Evolutionary conservation across 1,140 invertebrate genomes (phyloP), one percentile per base, ranked within the genome.

Genomic region (Chrysopa pallens): DNA sequence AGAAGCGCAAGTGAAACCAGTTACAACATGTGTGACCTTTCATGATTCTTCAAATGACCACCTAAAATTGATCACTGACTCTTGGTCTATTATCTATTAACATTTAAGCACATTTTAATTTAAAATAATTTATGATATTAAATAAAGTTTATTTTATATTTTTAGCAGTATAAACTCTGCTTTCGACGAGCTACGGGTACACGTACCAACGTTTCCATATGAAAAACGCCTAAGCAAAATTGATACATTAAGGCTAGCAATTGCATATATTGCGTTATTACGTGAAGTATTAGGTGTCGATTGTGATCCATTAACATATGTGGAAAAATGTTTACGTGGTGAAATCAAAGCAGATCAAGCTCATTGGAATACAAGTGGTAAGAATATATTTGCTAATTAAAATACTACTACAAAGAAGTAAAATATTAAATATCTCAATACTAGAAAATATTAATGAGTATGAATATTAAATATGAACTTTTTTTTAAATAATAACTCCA

Each of bases 171-270:
- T 97, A 69, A 97, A 97, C 78, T 90, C 88, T 62, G 93, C 92
- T 60, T 98, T 97, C 73, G 90, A 96, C 67, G 86, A 91, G 62
- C 73, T 93, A 48, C 71, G 88, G 40, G 80, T 86, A 43, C 89
- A 96, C 63, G 92, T 98, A 45, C 94, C 94, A 28, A 98, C 93
- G 36, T 98, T 98, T 64, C 94, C 94, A 0, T 98, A 95, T 57
- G 94, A 98, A 66, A 97, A 97, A 60, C 68, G 94, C 4, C 70
- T 98, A 3, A 94, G 90, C 46, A 98, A 98, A 68, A 96, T 98
- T 47, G 93, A 98, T 66, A 97, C 93, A 0, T 67, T 98, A 1
- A 74, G 92, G 4, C 64, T 98, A 42, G 92, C 93, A 12, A 96
- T 97, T 43, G 90, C 92, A 0, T 98, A 98, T 61, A 98, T 98